Evolutionary conservation across 92 coral and sea anemone species (phyloP).

Genomic region (Blastomussa wellsi): DNA sequence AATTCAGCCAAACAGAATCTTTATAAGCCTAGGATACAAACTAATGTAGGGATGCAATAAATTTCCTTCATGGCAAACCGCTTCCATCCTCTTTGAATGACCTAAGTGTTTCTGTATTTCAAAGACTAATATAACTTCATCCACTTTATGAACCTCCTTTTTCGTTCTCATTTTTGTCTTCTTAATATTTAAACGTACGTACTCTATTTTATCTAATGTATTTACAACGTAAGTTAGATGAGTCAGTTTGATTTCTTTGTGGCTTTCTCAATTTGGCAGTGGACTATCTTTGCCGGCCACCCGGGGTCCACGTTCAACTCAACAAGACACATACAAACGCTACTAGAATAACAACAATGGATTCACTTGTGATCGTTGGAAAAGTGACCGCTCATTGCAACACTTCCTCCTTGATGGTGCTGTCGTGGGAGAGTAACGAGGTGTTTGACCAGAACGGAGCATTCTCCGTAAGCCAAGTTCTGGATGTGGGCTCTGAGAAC

Average conservation of each 20-base stretch:
- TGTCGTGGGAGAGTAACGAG: conserved; percentile 60
- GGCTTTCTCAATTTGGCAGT: conserved; percentile 38
- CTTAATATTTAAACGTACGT: no score
- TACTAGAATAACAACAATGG: conserved; percentile 49
- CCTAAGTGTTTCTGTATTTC: no score
- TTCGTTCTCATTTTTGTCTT: no score
- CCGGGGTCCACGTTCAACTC: conserved; percentile 58
- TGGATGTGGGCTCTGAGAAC: conserved; percentile 40
- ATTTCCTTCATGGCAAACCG: no score
- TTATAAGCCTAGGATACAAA: no score
- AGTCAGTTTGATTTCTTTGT: background rate
- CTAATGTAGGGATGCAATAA: no score
- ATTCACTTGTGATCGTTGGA: conserved; percentile 36
- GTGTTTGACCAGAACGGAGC: conserved; percentile 53
- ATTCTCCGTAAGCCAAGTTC: conserved; percentile 38
- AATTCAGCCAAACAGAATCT: no score
- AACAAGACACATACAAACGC: conserved; percentile 50
- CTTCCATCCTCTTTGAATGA: no score
- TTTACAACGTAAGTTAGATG: no score
- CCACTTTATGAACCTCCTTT: no score
- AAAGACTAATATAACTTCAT: no score
- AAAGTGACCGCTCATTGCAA: conserved; percentile 54
- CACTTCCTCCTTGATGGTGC: conserved; percentile 42
- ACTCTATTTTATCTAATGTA: no score
- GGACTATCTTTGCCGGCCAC: conserved; percentile 78